Percentiles rank a stretch among this genome's conserved stretches.
phyloP scores from a whole-genome alignment of 1,140 invertebrate genomes.

The Gonioctena quinquepunctata region DNA sequence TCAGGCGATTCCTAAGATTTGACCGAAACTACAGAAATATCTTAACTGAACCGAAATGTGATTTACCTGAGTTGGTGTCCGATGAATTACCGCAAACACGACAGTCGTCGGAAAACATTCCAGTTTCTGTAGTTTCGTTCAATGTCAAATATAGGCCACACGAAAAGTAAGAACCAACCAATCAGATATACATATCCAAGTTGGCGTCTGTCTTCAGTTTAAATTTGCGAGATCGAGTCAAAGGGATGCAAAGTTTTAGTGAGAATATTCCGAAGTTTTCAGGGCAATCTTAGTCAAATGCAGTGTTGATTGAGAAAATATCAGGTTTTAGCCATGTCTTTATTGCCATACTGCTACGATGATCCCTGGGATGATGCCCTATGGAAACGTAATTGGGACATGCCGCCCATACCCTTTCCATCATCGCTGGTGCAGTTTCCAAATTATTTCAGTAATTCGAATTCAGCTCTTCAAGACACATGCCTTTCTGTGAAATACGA shows the following conservation, averaged over 20 bases:
- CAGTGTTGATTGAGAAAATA: neutral
- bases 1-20: too few species aligned
- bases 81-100: too few species aligned
- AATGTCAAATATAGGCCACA: too few species aligned
- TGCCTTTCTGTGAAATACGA: slow-evolving; percentile 51
- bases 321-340: neutral
- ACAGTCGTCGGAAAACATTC: too few species aligned
- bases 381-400: neutral
- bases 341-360: neutral
- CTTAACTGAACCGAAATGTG: too few species aligned
- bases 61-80: too few species aligned
- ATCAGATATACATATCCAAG: neutral
- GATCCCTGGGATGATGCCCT: neutral
- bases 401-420: neutral
- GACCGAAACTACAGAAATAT: too few species aligned
- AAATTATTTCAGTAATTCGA: neutral
- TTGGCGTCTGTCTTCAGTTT: neutral
- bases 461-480: neutral
- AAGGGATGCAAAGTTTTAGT: too few species aligned
- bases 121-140: too few species aligned
- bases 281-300: neutral
- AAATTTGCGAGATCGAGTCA: neutral
- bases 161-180: neutral
- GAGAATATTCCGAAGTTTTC: neutral
- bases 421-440: neutral